Base-by-base conservation (phyloP, 2,888 invertebrate genomes). In the Apotomis turbidana region DNA sequence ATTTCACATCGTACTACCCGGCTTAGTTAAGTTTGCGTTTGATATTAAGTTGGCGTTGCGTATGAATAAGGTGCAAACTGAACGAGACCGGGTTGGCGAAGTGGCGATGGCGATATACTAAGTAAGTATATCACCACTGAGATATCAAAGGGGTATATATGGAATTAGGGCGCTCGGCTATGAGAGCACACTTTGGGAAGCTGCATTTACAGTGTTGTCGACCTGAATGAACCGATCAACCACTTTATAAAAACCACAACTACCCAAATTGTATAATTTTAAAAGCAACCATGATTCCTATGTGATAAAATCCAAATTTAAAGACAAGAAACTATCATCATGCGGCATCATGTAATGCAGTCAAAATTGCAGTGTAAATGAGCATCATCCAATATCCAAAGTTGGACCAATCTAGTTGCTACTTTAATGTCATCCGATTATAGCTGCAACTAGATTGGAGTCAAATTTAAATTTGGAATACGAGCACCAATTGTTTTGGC, bases 401-500 rank as follows among this genome's bases (percentile, higher is more conserved):
- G 49, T 49, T 49, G 49, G 8, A 10, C 5, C 49, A 49, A 49
- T 10, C 10, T 10, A 49, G 10, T 49, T 49, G 49, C 9, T 9
- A 10, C 49, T 8, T 49, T 49, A 44, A 44, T 6, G 27, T 27
- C 27, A 41, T 41, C 49, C 3, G 10, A 49, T 49, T 6, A 49
- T 27, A 27, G 27, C 27, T 27, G 27, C 27, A 27, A 27, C 27
- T 27, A 9, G 49, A 12, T 49, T 10, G 10, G 10, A 49, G 9
- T 49, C 49, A 46, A 46, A 46, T 49, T 49, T 12, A 2, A 49
- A 49, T 49, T 49, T 49, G 49, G 49, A 49, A 49, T 3, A 49
- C 49, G 9, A 49, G 49, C 38, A 36, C 36, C 36, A 57, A 57
- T 57, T 57, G 57, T 57, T 57, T 57, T 57, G 57, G 57, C n/a